Conservation (phyloP, 2,888 invertebrate genomes). For the Phyllotreta striolata region DNA sequence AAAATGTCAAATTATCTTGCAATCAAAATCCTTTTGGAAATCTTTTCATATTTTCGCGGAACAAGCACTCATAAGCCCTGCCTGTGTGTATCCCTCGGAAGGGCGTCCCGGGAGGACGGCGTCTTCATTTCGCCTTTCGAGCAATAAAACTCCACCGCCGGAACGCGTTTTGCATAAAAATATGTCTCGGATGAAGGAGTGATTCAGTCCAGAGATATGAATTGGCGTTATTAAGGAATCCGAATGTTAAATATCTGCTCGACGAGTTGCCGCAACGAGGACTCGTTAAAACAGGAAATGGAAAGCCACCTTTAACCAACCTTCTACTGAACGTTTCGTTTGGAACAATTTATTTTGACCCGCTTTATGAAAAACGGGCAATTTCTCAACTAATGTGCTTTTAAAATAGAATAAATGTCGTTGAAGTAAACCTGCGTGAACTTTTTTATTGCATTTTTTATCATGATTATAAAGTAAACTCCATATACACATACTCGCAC, state of each 20-base stretch:
- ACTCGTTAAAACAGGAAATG: slow-evolving; percentile 9
- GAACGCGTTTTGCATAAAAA: slow-evolving; percentile 61
- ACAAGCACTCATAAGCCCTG: slow-evolving; percentile 50
- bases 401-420: too few relatives aligned
- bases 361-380: too few relatives aligned
- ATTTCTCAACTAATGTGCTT: too few relatives aligned
- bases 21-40: slow-evolving; percentile 54
- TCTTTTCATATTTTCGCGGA: slow-evolving; percentile 51
- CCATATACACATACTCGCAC: too few relatives aligned
- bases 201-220: slow-evolving; percentile 56
- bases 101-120: slow-evolving; percentile 52
- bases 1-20: slow-evolving; percentile 53
- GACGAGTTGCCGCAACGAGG: slow-evolving; percentile 21
- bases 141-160: slow-evolving; percentile 59
- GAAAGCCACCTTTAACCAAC: neutral
- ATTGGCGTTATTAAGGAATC: slow-evolving; percentile 57
- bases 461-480: too few relatives aligned
- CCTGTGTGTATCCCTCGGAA: slow-evolving; percentile 51
- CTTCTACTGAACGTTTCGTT: slow-evolving; percentile 1
- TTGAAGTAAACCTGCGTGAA: too few relatives aligned
- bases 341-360: neutral
- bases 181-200: slow-evolving; percentile 57
- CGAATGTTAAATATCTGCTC: slow-evolving; percentile 56
- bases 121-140: slow-evolving; percentile 57
- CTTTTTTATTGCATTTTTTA: too few relatives aligned